phyloP scores from a whole-genome alignment of 1,140 invertebrate species.

The Ctenoplectra terminalis region DNA sequence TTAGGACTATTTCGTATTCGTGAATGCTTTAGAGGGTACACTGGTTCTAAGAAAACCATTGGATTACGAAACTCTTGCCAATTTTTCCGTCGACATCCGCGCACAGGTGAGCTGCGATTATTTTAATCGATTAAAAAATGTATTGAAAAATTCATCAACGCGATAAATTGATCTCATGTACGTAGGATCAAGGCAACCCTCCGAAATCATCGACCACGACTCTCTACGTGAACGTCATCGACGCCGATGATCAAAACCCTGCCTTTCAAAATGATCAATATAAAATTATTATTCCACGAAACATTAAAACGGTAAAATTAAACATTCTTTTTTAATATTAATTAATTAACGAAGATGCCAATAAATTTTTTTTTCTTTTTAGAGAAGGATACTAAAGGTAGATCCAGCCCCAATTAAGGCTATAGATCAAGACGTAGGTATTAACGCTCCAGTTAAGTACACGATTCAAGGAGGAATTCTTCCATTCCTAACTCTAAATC shows the following conservation, averaged over 20 bases:
- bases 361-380: conserved; percentile 42
- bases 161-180: background rate
- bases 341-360: background rate
- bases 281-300: conserved; percentile 87
- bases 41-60: conserved; percentile 90
- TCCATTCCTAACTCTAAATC: conserved; percentile 83
- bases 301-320: conserved; percentile 83
- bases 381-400: conserved; percentile 85
- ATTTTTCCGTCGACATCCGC: conserved; percentile 91
- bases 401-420: conserved; percentile 87
- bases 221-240: conserved; percentile 91
- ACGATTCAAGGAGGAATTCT: conserved; percentile 83
- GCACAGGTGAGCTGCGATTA: conserved; percentile 84
- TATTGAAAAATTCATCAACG: background rate
- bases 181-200: conserved; percentile 91
- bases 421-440: conserved; percentile 91
- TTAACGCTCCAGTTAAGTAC: conserved; percentile 90
- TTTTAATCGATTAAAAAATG: no score
- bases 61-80: conserved; percentile 92
- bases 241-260: conserved; percentile 97
- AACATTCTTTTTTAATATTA: conserved; percentile 15
- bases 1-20: conserved; percentile 91
- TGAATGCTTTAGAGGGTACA: conserved; percentile 93
- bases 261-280: conserved; percentile 91
- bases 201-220: conserved; percentile 89